Conservation (phyloP, 1,140 invertebrate genomes). For the Brachionus angularis region DNA sequence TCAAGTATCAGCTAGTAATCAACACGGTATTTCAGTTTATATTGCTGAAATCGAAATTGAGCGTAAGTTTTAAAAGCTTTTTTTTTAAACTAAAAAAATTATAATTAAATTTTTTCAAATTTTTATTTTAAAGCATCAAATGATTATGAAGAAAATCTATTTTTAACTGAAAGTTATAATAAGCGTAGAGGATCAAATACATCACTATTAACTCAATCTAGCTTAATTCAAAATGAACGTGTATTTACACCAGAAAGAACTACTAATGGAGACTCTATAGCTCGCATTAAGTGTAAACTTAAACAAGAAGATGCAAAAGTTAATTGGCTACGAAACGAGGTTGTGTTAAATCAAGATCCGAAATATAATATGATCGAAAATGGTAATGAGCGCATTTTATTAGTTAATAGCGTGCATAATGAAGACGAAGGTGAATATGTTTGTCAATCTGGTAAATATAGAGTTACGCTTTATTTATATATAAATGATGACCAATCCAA, state of each 20-base stretch:
- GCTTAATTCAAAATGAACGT: not conserved
- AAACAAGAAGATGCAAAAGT: constrained; percentile 20
- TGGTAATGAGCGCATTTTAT: constrained; percentile 19
- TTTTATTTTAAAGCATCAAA: no score
- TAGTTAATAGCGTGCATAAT: constrained; percentile 1
- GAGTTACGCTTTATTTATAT: constrained; percentile 25
- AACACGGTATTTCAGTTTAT: constrained; percentile 25
- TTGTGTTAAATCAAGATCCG: not conserved
- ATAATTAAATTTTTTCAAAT: no score
- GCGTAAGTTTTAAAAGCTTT: no score
- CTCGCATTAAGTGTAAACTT: not conserved
- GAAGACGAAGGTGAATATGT: constrained; percentile 33
- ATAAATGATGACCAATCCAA: constrained; percentile 11
- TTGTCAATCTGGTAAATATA: constrained; percentile 16
- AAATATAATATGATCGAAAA: constrained; percentile 35
- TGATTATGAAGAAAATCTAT: constrained; percentile 4
- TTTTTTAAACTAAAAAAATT: no score
- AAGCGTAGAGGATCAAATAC: no score
- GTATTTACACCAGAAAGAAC: not conserved
- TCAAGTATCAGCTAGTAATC: constrained; percentile 27
- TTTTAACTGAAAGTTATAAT: no score
- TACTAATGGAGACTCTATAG: not conserved
- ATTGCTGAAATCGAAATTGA: constrained; percentile 32
- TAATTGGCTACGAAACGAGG: constrained; percentile 15
- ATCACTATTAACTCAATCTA: no score